Evolutionary conservation across 2,888 invertebrate genomes (phyloP).

Genomic region (Drosophila flavopinicola): DNA sequence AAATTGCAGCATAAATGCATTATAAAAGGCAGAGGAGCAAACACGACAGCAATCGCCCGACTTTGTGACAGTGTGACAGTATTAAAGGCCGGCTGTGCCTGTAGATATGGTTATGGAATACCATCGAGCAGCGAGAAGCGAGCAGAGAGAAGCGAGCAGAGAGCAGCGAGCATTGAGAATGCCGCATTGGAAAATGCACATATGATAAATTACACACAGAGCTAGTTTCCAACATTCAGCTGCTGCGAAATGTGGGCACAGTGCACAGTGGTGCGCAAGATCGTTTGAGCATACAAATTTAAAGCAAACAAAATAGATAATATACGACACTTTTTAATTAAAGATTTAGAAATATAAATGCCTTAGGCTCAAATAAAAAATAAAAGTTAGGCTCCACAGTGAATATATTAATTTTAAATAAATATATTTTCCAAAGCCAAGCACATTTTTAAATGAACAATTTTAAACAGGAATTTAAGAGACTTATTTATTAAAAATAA

Average conservation of each 20-base stretch:
- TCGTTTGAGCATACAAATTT: background rate
- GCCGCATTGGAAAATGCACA: conserved; percentile 47
- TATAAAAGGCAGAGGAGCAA: conserved; percentile 70
- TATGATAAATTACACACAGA: conserved; percentile 65
- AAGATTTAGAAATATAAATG: no score
- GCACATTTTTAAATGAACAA: no score
- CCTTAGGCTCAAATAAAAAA: no score
- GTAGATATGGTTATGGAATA: conserved; percentile 15
- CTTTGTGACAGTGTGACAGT: conserved; percentile 62
- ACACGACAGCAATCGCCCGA: conserved; percentile 34
- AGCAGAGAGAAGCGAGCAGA: no score
- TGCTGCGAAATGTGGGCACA: conserved; percentile 39
- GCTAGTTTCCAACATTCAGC: conserved; percentile 23
- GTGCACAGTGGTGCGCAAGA: conserved; percentile 39
- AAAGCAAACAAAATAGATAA: background rate
- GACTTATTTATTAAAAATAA: no score
- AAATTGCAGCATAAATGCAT: conserved; percentile 78
- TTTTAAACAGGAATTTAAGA: no score
- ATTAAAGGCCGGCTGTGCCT: conserved; percentile 48
- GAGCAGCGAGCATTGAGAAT: conserved; percentile 37
- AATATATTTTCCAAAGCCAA: no score
- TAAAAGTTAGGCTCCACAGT: no score
- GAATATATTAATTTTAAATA: no score
- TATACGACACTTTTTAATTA: no score
- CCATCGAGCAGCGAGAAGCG: no score